Evolutionary conservation across 2,888 invertebrate species (phyloP).

Genomic region (Hydrotaea cyrtoneurina): DNA sequence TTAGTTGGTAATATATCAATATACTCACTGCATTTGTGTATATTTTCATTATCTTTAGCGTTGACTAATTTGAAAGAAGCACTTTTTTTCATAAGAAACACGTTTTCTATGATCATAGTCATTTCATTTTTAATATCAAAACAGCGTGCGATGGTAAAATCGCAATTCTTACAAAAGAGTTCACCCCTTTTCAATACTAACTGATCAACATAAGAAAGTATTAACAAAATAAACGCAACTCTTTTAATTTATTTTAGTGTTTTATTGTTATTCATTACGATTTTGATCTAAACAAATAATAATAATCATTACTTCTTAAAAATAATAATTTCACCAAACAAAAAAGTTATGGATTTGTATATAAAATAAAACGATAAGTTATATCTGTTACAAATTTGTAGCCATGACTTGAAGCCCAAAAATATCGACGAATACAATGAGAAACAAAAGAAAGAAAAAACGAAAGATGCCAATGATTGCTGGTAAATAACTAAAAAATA

Average conservation of each 20-base stretch:
- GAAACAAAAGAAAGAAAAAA: background rate
- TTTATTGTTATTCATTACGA: constrained; percentile 53
- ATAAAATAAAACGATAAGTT: constrained; percentile 46
- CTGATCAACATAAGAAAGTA: no score
- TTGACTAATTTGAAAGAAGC: no score
- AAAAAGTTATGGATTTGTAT: constrained; percentile 35
- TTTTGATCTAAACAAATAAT: constrained; percentile 53
- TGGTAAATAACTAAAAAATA: background rate
- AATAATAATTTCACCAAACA: constrained; percentile 48
- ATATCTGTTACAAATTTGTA: constrained; percentile 44
- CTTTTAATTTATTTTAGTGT: constrained; percentile 60
- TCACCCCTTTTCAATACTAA: no score
- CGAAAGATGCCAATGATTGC: background rate
- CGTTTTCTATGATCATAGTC: no score
- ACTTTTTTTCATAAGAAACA: no score
- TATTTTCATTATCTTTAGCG: no score
- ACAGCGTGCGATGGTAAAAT: no score
- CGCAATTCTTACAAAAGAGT: no score
- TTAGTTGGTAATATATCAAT: no score
- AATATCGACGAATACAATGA: constrained; percentile 24
- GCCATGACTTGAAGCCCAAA: constrained; percentile 50
- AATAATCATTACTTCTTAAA: constrained; percentile 39
- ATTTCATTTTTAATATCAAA: no score
- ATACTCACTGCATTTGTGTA: no score
- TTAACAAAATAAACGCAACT: constrained; percentile 60